Base-by-base conservation (phyloP, 2,888 invertebrate species). In the Nasonia oneida region DNA sequence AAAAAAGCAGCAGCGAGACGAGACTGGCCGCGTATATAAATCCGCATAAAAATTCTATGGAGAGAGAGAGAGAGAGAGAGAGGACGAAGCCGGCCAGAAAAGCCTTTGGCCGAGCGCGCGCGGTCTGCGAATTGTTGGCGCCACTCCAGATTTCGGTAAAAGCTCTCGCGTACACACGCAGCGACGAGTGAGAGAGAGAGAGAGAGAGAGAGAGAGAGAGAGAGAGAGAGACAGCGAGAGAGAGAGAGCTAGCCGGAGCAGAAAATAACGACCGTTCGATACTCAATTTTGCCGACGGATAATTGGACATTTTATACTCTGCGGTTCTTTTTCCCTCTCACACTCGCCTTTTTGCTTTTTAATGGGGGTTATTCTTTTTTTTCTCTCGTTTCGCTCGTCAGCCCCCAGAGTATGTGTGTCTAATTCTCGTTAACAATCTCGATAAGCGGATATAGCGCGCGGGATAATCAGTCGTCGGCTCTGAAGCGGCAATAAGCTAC, bases 241-340 rank as follows among this genome's bases (percentile, higher is more conserved):
- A 29, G 29, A 29, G 85, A 86, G 85, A 61, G 3, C 42, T 12
- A 57, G 50, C 8, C n/a, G 14, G 4, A 76, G 79, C 75, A 84
- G 42, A 74, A 23, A n/a, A n/a, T 61, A 61, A 74, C 42, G 23
- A 3, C 74, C 86, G 84, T 85, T 90, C 91, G 89, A 92, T 90
- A 90, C 89, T 89, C 90, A 87, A 91, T 90, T 91, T 90, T 89
- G 87, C 88, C 88, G 89, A 89, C 88, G 89, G 53, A 82, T 84
- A 87, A 87, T 87, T 87, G 90, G 89, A 90, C 90, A 90, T 89
- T 88, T 89, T 88, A 79, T 76, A 75, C 83, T 33, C 15, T 78
- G 57, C 70, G 18, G 33, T 39, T 14, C 47, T 47, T 33, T 18
- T 18, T n/a, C n/a, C 64, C 61, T 47, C 61, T 47, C 39, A 23